Evolutionary conservation across 2,797 vertebrate genomes (phyloP), one percentile per base, ranked within the genome.

Genomic region (Catamblyrhynchus diadema): DNA sequence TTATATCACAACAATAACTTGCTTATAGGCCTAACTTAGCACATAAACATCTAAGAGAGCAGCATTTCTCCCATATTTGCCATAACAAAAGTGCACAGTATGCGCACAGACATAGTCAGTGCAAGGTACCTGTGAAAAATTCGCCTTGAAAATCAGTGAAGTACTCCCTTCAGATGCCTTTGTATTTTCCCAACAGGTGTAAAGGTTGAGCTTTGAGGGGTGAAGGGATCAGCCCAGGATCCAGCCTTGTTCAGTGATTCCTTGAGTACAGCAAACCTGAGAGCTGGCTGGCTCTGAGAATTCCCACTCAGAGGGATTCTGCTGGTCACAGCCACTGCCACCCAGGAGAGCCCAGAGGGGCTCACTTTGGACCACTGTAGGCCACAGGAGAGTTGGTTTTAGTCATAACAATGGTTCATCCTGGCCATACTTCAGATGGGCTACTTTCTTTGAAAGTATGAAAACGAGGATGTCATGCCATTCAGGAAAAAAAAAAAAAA

Each of bases 191-290:
- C 28, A 53, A 2, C 4, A 24, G 19, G 28, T 39, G 54, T 42
- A 21, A 61, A 44, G 39, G 14, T 22, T 39, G 54, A 39, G 17
- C 54, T 77, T 39, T 25, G 47, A 69, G 39, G 30, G 24, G 20
- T 21, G 24, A 15, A 50, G 15, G 23, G 10, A 30, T 30, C 24
- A 53, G 54, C 10, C 54, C 39, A 75, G 54, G 16, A 33, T 45
- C 33, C 23, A 7, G 4, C 1, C 0, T 14, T n/a, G 9, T 15
- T 44, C 37, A 21, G 39, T n/a, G 62, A 21, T 17, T 3, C 12
- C 39, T 16, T 17, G 28, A 53, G 16, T 10, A 14, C 47, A 45
- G 54, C n/a, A 77, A 53, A 77, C 33, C 2, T 33, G 54, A 14
- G 47, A 33, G 24, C 1, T 39, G 16, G 2, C 10, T 30, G 64